Base-by-base conservation (phyloP, 2,113 vertebrate species). In the Notarius quadriscutis region DNA sequence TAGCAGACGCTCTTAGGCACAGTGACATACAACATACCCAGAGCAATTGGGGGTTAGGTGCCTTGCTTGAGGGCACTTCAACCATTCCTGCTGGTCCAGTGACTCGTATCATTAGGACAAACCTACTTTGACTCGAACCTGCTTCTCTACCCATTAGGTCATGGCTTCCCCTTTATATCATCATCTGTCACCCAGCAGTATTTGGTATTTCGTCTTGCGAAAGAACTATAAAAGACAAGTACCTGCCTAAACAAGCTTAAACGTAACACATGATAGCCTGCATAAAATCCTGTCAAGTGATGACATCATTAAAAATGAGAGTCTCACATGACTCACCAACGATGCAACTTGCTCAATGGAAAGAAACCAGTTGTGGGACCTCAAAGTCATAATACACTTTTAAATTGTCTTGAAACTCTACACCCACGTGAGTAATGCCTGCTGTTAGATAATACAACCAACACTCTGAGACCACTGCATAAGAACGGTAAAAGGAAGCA, bases 401-500 rank as follows among this genome's bases (percentile, higher is more conserved):
- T 87, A 92, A 87, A 90, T 85, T 82, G 92, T 75, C 89, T 87
- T 20, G 84, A 80, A 75, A 86, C 25, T 80, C 17, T 87, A 90
- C 94, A 90, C 92, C 91, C 88, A 92, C 75, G 72, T 0, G 2
- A 90, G 93, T 91, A 92, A 91, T 87, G 81, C 77, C 48, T n/a
- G 75, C 65, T 86, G 60, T 51, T 14, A n/a, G 18, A 55, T n/a
- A 41, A 67, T 69, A 41, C 85, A 75, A 22, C 7, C 50, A 58
- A 50, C 72, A 83, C 51, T 25, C 15, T 79, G 65, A 22, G 30
- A 22, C 15, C 48, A 62, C 15, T 63, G 50, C 14, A 50, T 41
- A 10, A 27, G 25, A 78, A n/a, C 9, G 17, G 7, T 51, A 27
- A 63, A 60, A 67, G 60, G 25, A 65, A 18, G 22, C 2, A 48